Base-by-base conservation (phyloP, 1,140 invertebrate species). In the Philopotamus ludificatus region DNA sequence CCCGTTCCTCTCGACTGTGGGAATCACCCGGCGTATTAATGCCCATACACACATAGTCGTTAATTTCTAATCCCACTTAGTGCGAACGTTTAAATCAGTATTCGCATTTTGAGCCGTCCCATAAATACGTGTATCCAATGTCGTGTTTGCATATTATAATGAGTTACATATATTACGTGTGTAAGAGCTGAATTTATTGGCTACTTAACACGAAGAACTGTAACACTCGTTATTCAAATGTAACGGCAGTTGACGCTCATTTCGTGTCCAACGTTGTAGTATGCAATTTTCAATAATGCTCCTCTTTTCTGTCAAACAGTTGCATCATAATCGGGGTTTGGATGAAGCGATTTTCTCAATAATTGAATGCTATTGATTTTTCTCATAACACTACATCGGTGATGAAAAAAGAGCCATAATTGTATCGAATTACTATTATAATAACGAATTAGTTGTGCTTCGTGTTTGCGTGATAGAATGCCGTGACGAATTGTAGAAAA, bases 171-270 rank as follows among this genome's bases (percentile, higher is more conserved):
- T 26, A 57, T 57, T 57, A 57, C 42, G 54, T 21, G 42, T 51
- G 65, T 50, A 42, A 51, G 18, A 55, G 25, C 8, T 25, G 25
- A 66, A 66, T 66, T 66, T 66, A 66, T 50, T 49, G 57, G 25
- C 65, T 22, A 65, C 63, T 50, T 55, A 50, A 4, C 41, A 15
- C 10, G 21, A 12, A 18, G 45, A 41, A 34, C 21, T 10, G 54
- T 22, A 3, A 21, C 53, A 12, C 12, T 34, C 28, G 28, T 12
- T 7, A 34, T 34, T 34, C 28, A 34, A 34, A 34, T 34, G 4
- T 4, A 34, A 34, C 28, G 28, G 4, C 28, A 12, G 28, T 34
- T n/a, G n/a, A n/a, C n/a, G n/a, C n/a, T n/a, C n/a, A n/a, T n/a
- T n/a, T n/a, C n/a, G n/a, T n/a, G n/a, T n/a, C n/a, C n/a, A n/a